A percentile compares a stretch with the other conserved stretches of the same genome.
Evolutionary conservation across 1,140 invertebrate species (phyloP).

Genomic region (Brachionus sp.): DNA sequence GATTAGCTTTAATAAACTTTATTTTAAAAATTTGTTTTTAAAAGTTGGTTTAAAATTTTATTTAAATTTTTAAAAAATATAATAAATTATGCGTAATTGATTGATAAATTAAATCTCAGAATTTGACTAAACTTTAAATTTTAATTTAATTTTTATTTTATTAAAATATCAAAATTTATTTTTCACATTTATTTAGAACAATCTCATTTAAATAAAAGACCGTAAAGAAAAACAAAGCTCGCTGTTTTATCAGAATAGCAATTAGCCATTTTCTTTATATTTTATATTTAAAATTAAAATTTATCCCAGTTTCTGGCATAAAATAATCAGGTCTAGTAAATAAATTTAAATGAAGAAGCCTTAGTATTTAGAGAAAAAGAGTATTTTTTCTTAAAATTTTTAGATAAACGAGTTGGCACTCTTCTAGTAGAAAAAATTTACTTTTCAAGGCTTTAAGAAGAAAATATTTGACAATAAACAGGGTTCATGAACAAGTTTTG

Average conservation of each 20-base stretch:
- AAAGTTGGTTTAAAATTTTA: too few relatives aligned
- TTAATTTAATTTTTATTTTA: too few relatives aligned
- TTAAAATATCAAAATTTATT: too few relatives aligned
- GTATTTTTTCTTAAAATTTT: not conserved
- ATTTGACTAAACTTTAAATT: too few relatives aligned
- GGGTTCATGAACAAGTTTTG: not conserved
- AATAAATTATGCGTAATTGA: too few relatives aligned
- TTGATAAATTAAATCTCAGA: too few relatives aligned
- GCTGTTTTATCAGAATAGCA: not conserved
- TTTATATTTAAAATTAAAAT: not conserved
- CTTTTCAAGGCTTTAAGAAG: not conserved
- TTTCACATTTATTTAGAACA: too few relatives aligned
- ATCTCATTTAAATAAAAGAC: too few relatives aligned
- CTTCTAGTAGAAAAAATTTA: not conserved
- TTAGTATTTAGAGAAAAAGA: not conserved
- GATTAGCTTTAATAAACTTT: too few relatives aligned
- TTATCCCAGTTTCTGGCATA: not conserved
- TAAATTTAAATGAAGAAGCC: not conserved
- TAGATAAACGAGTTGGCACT: not conserved
- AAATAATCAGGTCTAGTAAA: not conserved
- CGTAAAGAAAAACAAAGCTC: too few relatives aligned
- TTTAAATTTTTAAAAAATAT: too few relatives aligned
- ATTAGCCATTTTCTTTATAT: not conserved
- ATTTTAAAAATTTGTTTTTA: too few relatives aligned
- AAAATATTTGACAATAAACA: slow-evolving; percentile 1